These are phyloP conservation scores for Mechanitis mazaeus DNA, from an alignment of 2,888 invertebrate genomes.

Conservation along the genomic window DNA sequence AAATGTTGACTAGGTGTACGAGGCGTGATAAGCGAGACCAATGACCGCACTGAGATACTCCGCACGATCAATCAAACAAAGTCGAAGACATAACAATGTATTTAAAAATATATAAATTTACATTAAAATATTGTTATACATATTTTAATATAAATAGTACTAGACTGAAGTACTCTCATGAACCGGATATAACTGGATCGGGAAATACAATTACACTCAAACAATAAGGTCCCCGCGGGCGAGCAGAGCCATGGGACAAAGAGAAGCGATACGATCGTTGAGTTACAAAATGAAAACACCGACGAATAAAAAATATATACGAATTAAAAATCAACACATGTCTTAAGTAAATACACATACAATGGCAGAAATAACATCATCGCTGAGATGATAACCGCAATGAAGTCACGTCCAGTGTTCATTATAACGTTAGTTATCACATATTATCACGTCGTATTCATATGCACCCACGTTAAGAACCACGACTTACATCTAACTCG, in stretches of 20 bases:
- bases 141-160: slow-evolving; percentile 15
- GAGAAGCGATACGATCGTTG: slow-evolving; percentile 1
- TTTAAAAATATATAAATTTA: neutral
- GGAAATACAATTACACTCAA: slow-evolving; percentile 47
- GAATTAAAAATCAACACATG: slow-evolving; percentile 8
- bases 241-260: slow-evolving; percentile 10
- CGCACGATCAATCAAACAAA: no score
- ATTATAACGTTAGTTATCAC: slow-evolving; percentile 7
- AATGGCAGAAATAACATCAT: slow-evolving; percentile 24
- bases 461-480: no score
- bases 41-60: slow-evolving; percentile 60
- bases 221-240: slow-evolving; percentile 29
- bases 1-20: slow-evolving; percentile 60
- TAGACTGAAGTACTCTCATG: slow-evolving; percentile 54
- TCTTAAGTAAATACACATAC: slow-evolving; percentile 11
- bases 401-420: slow-evolving; percentile 28
- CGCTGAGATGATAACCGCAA: slow-evolving; percentile 21
- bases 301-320: neutral
- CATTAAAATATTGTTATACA: slow-evolving; percentile 5
- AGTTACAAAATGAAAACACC: neutral
- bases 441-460: slow-evolving; percentile 14
- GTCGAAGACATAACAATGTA: no score
- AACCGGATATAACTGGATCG: slow-evolving; percentile 69
- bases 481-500: no score
- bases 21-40: slow-evolving; percentile 63